Percentiles rank a stretch among this genome's conserved stretches.
phyloP scores from a whole-genome alignment of 2,888 invertebrate species.

The Chalcis sispes region DNA sequence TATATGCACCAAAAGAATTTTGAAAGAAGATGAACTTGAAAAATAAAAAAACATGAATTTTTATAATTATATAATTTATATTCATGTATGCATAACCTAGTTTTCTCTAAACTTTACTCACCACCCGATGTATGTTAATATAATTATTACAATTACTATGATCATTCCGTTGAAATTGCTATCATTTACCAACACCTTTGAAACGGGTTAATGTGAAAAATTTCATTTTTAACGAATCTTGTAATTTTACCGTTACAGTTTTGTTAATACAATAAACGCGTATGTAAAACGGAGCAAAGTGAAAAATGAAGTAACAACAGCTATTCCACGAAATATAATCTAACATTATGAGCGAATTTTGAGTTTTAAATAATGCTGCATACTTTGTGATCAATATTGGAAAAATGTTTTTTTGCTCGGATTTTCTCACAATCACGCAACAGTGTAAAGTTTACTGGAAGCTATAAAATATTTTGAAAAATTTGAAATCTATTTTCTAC shows the following conservation, averaged over 20 bases:
- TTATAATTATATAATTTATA: not conserved
- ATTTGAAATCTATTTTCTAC: too few species aligned
- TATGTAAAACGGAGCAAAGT: conserved; percentile 14
- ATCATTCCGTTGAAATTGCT: conserved; percentile 35
- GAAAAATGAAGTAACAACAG: conserved; percentile 39
- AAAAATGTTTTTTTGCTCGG: not conserved
- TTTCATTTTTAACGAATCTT: conserved; percentile 22
- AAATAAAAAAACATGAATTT: not conserved
- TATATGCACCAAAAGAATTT: not conserved
- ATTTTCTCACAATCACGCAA: too few species aligned
- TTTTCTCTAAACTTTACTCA: conserved; percentile 17
- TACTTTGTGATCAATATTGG: not conserved
- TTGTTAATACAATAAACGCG: conserved; percentile 20
- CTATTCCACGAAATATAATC: conserved; percentile 22
- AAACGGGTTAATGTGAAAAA: conserved; percentile 33
- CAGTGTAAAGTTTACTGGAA: too few species aligned
- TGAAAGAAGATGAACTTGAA: not conserved
- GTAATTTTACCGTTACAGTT: conserved; percentile 43
- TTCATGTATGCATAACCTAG: conserved; percentile 29
- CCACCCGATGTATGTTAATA: conserved; percentile 9
- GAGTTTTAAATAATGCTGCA: not conserved
- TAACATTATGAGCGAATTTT: not conserved
- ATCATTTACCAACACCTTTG: conserved; percentile 24
- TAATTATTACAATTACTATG: conserved; percentile 23
- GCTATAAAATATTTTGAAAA: too few species aligned